A percentile compares a stretch with the other conserved stretches of the same genome.
These are phyloP conservation scores for Cheirogaleus medius DNA, from an alignment of 2,113 vertebrate genomes.

Conservation along the genomic window DNA sequence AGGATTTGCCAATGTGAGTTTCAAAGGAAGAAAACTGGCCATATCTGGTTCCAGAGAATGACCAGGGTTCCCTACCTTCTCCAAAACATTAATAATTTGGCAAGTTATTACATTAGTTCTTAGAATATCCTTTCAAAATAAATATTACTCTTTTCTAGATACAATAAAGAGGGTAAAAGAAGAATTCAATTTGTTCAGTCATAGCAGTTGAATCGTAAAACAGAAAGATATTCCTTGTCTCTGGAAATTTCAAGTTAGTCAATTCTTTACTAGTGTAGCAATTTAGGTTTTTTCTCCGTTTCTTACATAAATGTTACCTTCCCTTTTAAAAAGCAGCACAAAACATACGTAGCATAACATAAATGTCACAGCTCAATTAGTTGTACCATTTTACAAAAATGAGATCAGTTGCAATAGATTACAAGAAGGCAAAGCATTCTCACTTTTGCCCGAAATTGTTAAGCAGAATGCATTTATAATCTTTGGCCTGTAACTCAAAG, in stretches of 20 bases:
- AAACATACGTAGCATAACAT: slow-evolving; percentile 41
- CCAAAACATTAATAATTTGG: not conserved
- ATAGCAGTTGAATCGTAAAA: not conserved
- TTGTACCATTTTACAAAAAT: slow-evolving; percentile 70
- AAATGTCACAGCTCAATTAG: slow-evolving; percentile 67
- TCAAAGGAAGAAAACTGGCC: not conserved
- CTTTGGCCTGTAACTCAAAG: slow-evolving; percentile 85
- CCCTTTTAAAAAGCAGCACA: not conserved
- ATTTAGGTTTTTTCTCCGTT: not conserved
- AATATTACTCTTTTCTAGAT: not conserved
- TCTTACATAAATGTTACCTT: not conserved
- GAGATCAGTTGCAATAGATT: slow-evolving; percentile 72
- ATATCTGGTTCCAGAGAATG: not conserved
- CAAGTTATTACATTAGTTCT: not conserved
- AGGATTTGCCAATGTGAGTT: not conserved
- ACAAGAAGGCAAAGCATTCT: not conserved
- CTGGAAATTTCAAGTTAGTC: slow-evolving; percentile 13
- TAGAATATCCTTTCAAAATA: not conserved
- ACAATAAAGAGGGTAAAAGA: not conserved
- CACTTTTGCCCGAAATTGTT: slow-evolving; percentile 75
- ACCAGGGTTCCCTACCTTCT: not conserved
- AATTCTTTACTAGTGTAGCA: not conserved
- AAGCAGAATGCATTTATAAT: slow-evolving; percentile 80
- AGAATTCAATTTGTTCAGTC: not conserved
- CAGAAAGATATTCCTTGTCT: not conserved